Evolutionary conservation across 2,113 vertebrate species (phyloP).

Genomic region (Microcebus tavaratra): DNA sequence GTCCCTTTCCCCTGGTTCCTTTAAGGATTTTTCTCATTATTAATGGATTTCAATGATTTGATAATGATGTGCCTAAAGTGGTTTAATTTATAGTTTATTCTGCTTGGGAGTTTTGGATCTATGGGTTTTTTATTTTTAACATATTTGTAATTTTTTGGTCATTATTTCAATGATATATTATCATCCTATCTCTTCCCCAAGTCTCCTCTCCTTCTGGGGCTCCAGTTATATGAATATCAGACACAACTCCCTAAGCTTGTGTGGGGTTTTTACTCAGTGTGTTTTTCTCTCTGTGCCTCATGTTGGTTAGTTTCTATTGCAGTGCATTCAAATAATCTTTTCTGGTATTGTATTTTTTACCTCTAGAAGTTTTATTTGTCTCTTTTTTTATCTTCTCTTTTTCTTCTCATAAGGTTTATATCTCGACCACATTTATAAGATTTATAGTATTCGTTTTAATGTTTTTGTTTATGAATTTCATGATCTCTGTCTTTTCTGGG

Average conservation of each 20-base stretch:
- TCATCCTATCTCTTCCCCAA: neutral
- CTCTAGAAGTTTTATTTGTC: neutral
- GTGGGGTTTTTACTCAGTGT: neutral
- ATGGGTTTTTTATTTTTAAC: neutral
- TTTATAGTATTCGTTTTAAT: conserved; percentile 11
- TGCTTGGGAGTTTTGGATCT: neutral
- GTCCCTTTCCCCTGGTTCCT: neutral
- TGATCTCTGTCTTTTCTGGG: neutral
- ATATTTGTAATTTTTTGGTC: neutral
- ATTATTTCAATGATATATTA: conserved; percentile 1
- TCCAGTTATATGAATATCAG: neutral
- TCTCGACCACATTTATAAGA: neutral
- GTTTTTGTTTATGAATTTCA: neutral
- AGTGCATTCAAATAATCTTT: neutral
- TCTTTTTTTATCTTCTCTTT: neutral
- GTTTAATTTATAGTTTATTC: conserved; percentile 17
- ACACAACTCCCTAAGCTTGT: neutral
- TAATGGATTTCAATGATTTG: conserved; percentile 8
- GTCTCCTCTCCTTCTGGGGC: neutral
- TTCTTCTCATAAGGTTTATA: neutral
- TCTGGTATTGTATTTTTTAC: neutral
- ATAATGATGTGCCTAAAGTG: neutral
- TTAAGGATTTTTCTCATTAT: neutral
- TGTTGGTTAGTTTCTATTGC: neutral
- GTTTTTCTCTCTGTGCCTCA: neutral